These are phyloP conservation scores for Talpa occidentalis DNA, from an alignment of 2,113 vertebrate species.

Conservation along the genomic window DNA sequence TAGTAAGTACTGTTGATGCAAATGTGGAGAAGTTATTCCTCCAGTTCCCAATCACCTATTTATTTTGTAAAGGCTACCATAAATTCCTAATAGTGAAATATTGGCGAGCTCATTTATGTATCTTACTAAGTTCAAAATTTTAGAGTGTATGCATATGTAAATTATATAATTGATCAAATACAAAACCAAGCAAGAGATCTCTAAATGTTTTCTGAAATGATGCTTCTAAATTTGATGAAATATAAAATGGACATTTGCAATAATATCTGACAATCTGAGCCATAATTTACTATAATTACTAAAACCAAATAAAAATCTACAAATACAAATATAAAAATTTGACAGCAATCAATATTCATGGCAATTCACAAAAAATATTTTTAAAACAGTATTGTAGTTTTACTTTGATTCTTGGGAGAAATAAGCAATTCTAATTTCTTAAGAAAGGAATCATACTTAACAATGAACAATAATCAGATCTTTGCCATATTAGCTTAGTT, in stretches of 20 bases:
- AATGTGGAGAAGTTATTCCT: neutral
- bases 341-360: neutral
- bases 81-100: neutral
- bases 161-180: neutral
- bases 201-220: constrained; percentile 22
- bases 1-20: neutral
- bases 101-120: neutral
- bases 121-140: neutral
- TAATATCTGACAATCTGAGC: neutral
- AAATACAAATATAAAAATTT: neutral
- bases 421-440: neutral
- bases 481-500: constrained; percentile 56
- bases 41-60: neutral
- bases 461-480: constrained; percentile 6
- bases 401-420: constrained; percentile 18
- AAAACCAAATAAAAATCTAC: constrained; percentile 16
- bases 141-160: neutral
- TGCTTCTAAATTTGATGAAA: constrained; percentile 36
- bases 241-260: neutral
- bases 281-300: constrained; percentile 37
- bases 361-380: constrained; percentile 12
- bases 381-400: constrained; percentile 4
- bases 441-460: neutral
- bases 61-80: neutral
- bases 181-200: neutral